Percentiles rank a stretch among this genome's conserved stretches.
Evolutionary conservation across 1,140 invertebrate genomes (phyloP).

Genomic region (Pygmarrhopalites habei): DNA sequence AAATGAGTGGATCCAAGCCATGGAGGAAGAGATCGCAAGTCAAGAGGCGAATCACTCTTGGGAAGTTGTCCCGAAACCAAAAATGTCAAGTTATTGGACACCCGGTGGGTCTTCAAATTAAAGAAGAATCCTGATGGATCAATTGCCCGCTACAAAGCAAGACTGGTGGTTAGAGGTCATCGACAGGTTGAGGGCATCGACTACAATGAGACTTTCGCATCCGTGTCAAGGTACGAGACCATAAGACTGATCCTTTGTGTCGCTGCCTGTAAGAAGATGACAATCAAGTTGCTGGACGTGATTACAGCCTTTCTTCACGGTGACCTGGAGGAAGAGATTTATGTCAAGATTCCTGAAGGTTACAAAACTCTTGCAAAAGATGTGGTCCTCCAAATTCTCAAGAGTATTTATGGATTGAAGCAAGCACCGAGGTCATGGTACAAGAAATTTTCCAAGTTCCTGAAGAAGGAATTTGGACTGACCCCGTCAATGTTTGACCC

Average conservation of each 20-base stretch:
- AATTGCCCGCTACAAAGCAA: background rate
- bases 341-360: slow-evolving; percentile 1
- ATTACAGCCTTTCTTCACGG: slow-evolving; percentile 46
- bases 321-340: slow-evolving; percentile 24
- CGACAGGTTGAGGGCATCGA: no score
- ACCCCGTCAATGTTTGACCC: slow-evolving; percentile 35
- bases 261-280: background rate
- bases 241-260: background rate
- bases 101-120: background rate
- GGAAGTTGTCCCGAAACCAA: background rate
- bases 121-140: background rate
- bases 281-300: slow-evolving; percentile 39
- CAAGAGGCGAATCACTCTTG: background rate
- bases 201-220: slow-evolving; percentile 4
- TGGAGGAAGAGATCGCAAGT: background rate
- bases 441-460: slow-evolving; percentile 29
- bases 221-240: slow-evolving; percentile 1
- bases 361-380: background rate
- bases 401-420: slow-evolving; percentile 41
- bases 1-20: background rate
- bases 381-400: slow-evolving; percentile 41
- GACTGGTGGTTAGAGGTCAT: no score
- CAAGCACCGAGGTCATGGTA: slow-evolving; percentile 34
- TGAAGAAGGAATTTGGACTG: slow-evolving; percentile 29
- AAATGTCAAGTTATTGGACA: background rate